A percentile compares a stretch with the other conserved stretches of the same genome.
phyloP scores from a whole-genome alignment of 2,797 vertebrate species.

The Spheniscus humboldti region DNA sequence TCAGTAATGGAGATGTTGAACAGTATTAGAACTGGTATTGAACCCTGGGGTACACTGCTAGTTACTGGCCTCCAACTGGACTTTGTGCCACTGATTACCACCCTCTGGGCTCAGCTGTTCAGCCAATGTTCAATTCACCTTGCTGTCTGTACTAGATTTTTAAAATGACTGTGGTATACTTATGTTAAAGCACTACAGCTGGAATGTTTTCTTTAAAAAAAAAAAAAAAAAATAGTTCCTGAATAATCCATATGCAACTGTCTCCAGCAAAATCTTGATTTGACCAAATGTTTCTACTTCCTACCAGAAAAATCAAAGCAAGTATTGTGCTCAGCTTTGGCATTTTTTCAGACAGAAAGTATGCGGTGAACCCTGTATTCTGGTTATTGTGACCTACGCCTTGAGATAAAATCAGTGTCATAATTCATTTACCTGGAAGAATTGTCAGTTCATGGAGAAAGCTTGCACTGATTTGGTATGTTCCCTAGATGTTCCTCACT shows the following conservation, averaged over 20 bases:
- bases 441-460: not conserved
- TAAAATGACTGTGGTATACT: not conserved
- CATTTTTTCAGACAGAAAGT: not conserved
- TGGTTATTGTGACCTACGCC: not conserved
- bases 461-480: not conserved
- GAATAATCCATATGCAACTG: not conserved
- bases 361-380: not conserved
- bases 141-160: not conserved
- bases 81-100: not conserved
- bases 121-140: not conserved
- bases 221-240: not conserved
- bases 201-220: not conserved
- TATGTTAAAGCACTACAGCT: not conserved
- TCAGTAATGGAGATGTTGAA: not conserved
- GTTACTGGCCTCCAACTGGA: not conserved
- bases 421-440: not conserved
- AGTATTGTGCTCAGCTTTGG: not conserved
- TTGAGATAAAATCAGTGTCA: not conserved
- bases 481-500: not conserved
- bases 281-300: not conserved
- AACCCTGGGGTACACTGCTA: not conserved
- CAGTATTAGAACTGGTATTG: not conserved
- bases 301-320: not conserved
- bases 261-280: not conserved
- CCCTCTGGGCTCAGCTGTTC: not conserved